Conservation (phyloP, 2,113 vertebrate species). For the Corythornis madagascariensis region DNA sequence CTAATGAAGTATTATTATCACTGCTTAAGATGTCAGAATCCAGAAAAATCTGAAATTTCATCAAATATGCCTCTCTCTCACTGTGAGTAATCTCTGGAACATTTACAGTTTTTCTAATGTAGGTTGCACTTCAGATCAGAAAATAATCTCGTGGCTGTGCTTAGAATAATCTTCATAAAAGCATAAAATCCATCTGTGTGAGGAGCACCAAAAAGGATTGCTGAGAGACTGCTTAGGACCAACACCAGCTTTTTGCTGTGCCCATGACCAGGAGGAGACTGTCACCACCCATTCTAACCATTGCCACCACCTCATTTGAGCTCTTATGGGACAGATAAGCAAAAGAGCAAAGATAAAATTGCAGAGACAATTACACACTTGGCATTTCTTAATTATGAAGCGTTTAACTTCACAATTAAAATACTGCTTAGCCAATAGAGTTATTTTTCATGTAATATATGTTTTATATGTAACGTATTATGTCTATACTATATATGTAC, state of each 20-base stretch:
- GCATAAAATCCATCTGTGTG: background rate
- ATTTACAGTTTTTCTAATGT: background rate
- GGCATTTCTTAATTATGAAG: background rate
- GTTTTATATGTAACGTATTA: no score
- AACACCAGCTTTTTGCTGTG: rapidly evolving
- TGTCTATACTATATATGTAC: background rate
- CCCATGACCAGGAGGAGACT: rapidly evolving
- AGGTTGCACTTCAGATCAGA: background rate
- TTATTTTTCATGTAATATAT: background rate
- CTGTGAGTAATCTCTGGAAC: background rate
- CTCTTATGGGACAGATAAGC: background rate
- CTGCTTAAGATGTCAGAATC: rapidly evolving
- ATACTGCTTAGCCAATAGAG: background rate
- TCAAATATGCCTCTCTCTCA: background rate
- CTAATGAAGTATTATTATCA: background rate
- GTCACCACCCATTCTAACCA: background rate
- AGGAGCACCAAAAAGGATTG: background rate
- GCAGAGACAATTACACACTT: background rate
- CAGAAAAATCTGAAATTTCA: background rate
- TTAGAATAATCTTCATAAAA: background rate
- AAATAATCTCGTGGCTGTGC: background rate
- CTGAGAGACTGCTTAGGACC: background rate
- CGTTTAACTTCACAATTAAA: background rate
- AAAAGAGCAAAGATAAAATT: background rate
- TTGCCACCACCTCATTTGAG: background rate